These are phyloP conservation scores for Doryteuthis pealeii DNA, from an alignment of 1,140 invertebrate genomes.

Conservation along the genomic window DNA sequence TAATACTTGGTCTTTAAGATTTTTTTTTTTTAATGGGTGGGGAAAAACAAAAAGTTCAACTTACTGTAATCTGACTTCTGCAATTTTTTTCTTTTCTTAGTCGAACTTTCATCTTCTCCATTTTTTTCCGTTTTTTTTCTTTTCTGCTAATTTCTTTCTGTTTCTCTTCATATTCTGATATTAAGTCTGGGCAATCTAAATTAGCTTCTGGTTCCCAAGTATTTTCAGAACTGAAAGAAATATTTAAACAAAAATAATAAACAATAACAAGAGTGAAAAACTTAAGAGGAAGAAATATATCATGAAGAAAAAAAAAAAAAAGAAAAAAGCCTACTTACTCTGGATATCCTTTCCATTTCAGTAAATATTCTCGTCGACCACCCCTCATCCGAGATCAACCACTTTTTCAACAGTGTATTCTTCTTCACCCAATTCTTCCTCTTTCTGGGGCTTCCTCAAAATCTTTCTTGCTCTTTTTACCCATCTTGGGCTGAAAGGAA, in stretches of 20 bases:
- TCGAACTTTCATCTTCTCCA: constrained; percentile 44
- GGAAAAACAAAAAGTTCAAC: not conserved
- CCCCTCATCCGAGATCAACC: constrained; percentile 75
- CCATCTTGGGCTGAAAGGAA: not conserved
- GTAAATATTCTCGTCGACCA: constrained; percentile 83
- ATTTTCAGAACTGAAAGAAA: constrained; percentile 57
- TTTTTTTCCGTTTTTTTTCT: constrained; percentile 66
- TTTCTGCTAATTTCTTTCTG: constrained; percentile 64
- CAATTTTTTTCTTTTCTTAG: constrained; percentile 54
- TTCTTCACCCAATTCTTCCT: constrained; percentile 67
- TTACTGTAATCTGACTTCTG: constrained; percentile 45
- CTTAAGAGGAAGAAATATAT: no score
- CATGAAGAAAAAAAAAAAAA: no score
- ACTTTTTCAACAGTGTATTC: constrained; percentile 91
- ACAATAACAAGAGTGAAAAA: no score
- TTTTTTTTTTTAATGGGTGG: no score
- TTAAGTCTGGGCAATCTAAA: constrained; percentile 89
- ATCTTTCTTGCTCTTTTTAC: constrained; percentile 20
- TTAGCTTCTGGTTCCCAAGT: constrained; percentile 63
- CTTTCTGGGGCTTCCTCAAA: constrained; percentile 25
- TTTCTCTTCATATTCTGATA: constrained; percentile 84
- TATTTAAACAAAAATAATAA: no score
- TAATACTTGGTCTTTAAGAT: no score
- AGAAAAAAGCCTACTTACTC: constrained; percentile 56
- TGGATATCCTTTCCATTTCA: constrained; percentile 90